Evolutionary conservation across 1,140 invertebrate species (phyloP), one percentile per base, ranked within the genome.

Genomic region (Hycleus phaleratus): DNA sequence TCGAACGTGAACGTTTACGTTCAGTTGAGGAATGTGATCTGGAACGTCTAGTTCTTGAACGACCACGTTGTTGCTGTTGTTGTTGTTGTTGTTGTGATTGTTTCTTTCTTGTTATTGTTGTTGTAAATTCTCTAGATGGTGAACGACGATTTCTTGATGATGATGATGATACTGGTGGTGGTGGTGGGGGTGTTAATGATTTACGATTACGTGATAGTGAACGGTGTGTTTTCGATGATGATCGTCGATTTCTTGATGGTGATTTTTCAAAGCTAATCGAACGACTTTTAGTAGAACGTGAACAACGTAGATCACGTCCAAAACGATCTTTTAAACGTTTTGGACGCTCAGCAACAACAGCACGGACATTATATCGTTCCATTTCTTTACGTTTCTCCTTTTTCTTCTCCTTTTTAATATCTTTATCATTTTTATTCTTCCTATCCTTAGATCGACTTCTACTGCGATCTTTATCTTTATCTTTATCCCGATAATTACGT

Each of bases 301-400:
- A 50, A 74, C 66, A 42, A 42, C 40, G 11, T 24, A 83, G 79
- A 71, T 91, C 88, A n/a, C 88, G 76, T 0, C 88, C 88, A 74
- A 90, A 91, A 32, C 86, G 82, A 71, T 91, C 89, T 73, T 87
- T 88, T 71, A 79, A 73, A n/a, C 81, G 78, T 48, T 79, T 74
- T 0, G 82, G 81, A 58, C 86, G 86, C 55, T 86, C 84, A 2
- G 82, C 79, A 9, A 93, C 85, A 38, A 91, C 75, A 58, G 85
- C 84, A 12, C 90, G 77, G 0, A 92, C 88, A 75, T 91, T 85
- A 67, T 93, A 91, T 9, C 88, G 78, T 60, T 88, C 86, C 24
- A 92, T 74, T 62, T 91, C 89, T 67, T 90, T 87, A 4, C 88
- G 75, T 64, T 86, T 89, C 57, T 85, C 84, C 56, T 85, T 85